Base-by-base conservation (phyloP, 2,888 invertebrate species). In the Steinernema hermaphroditum region DNA sequence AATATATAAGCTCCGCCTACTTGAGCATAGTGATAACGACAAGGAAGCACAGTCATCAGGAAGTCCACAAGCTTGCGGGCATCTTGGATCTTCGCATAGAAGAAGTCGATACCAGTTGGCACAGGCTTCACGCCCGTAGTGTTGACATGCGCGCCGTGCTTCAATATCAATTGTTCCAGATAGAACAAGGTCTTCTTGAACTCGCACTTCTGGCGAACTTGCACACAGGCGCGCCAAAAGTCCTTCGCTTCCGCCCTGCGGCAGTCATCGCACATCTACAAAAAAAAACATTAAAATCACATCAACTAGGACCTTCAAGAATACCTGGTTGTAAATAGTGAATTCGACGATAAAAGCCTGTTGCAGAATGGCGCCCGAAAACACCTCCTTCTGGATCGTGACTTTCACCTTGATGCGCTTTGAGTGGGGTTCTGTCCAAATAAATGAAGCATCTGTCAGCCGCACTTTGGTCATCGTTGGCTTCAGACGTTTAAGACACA, bases 391-490 rank as follows among this genome's bases (percentile, higher is more conserved):
- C 88, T 97, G 96, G 14, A 99, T 92, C 0, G 94, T 95, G 72
- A 99, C 88, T 89, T 94, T 94, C 32, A 87, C 84, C 90, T 96
- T 97, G 71, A 99, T 92, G 79, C 98, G 91, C 88, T 94, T 96
- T 0, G 97, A 98, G 89, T 98, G 98, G 44, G 96, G 95, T 87
- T 98, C 98, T 12, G 98, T 99, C 97, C 97, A 98, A 2, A 96
- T 91, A 89, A 98, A 98, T 0, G 92, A 92, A 49, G 98, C 98
- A 90, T 98, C 97, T 72, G 96, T 90, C 19, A 99, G 89, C 85
- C 94, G 93, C 0, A 97, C 93, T 73, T 85, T 85, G 9, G 76
- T 76, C 43, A 85, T 73, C 37, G 77, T 74, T 2, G 85, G 82
- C 74, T 85, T 96, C 29, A 99, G 88, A 86, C 92, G 93, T 87